phyloP scores from a whole-genome alignment of 2,888 invertebrate genomes.

The Eristalinus sepulchralis region DNA sequence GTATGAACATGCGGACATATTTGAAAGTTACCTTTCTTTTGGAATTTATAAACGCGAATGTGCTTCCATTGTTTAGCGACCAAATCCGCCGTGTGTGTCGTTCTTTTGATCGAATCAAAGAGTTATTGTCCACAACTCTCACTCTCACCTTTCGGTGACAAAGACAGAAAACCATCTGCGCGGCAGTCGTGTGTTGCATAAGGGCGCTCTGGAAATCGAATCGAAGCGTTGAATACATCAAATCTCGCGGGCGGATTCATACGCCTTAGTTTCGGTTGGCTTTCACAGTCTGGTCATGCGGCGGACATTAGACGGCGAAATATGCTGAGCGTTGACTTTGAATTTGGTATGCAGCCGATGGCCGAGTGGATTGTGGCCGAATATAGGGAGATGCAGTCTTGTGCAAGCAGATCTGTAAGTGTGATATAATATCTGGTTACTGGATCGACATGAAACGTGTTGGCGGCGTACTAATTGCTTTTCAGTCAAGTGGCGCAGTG shows the following conservation, averaged over 20 bases:
- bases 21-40: constrained; percentile 39
- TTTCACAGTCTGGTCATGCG: constrained; percentile 20
- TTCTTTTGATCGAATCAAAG: constrained; percentile 3
- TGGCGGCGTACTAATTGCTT: constrained; percentile 1
- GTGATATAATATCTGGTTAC: not conserved
- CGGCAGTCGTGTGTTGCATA: not conserved
- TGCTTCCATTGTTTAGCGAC: not conserved
- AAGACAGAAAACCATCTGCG: constrained; percentile 9
- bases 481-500: not conserved
- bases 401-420: constrained; percentile 7
- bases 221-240: constrained; percentile 30
- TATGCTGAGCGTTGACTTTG: not conserved
- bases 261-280: not conserved
- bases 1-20: not conserved
- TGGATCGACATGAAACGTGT: not conserved
- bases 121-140: not conserved
- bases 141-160: constrained; percentile 33
- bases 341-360: constrained; percentile 24
- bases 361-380: not conserved
- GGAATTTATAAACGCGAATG: constrained; percentile 1
- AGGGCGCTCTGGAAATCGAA: constrained; percentile 14
- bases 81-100: not conserved
- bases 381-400: not conserved
- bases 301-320: not conserved
- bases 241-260: not conserved